Base-by-base conservation (phyloP, 2,888 invertebrate species). In the Himalopsyche japonica region DNA sequence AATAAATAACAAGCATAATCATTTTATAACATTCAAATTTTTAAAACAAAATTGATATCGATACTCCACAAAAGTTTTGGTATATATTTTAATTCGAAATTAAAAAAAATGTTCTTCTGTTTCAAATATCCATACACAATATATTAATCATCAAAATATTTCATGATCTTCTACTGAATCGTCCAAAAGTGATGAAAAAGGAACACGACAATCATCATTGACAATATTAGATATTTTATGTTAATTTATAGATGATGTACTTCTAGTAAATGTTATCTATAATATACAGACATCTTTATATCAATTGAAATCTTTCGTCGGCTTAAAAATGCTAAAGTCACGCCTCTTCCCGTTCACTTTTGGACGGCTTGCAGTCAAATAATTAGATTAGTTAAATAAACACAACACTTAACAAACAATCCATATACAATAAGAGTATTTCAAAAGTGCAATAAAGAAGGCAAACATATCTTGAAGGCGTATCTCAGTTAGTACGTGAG, bases 381-480 rank as follows among this genome's bases (percentile, higher is more conserved):
- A 70, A 15, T 70, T 27, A 30, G 27, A 27, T 70, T 30, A 70
- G 30, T 70, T 70, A 70, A 70, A 70, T 70, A 70, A 70, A 70
- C 70, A 70, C 70, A 70, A 70, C 70, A 70, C 70, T 70, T 70
- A 70, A 70, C 70, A 70, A 70, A 70, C 70, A 70, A 70, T 70
- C 70, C 70, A 70, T 70, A 30, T 70, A 70, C 70, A 70, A 70
- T 24, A 70, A 70, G 27, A 70, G 70, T 70, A 70, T 70, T 70
- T 70, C 30, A 70, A 70, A 70, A 70, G 70, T 70, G 70, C 70
- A 70, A 70, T 70, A 70, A 70, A 30, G 24, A 70, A 70, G 70
- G 70, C 70, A 70, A 70, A 70, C 70, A 70, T 70, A 70, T 43
- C 27, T 70, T 27, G 7, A 70, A 70, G 70, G 70, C 70, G 70